Conservation (phyloP, 1,140 invertebrate species). For the Solen grandis region DNA sequence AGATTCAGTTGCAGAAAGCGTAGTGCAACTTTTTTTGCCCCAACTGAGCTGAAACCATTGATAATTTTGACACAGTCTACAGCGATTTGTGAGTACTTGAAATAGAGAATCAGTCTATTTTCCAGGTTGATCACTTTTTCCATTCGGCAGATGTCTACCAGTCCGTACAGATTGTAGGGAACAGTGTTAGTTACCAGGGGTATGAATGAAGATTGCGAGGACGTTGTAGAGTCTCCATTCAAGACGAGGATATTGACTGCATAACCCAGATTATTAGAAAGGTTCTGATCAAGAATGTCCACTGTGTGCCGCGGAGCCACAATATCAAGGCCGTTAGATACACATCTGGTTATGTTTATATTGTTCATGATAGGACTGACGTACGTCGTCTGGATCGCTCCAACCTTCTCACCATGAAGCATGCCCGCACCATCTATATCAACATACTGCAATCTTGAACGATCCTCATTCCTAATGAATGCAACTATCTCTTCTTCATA, state of each 20-base stretch:
- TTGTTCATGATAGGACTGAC: constrained; percentile 91
- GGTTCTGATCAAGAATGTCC: constrained; percentile 82
- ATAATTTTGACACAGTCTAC: constrained; percentile 99
- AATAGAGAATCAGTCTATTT: constrained; percentile 95
- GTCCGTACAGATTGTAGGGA: constrained; percentile 96
- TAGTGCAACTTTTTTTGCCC: constrained; percentile 70
- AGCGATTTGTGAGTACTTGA: constrained; percentile 97
- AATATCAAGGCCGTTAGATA: constrained; percentile 95
- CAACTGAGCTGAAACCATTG: constrained; percentile 79
- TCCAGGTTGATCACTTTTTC: constrained; percentile 94
- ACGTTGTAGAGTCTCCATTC: constrained; percentile 95
- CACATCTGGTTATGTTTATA: constrained; percentile 91
- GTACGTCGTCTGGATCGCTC: constrained; percentile 92
- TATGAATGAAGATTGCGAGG: constrained; percentile 88
- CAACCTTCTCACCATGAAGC: constrained; percentile 94
- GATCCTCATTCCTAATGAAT: constrained; percentile 74
- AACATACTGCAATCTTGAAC: constrained; percentile 87
- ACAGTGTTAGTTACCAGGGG: constrained; percentile 85
- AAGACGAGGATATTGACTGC: constrained; percentile 94
- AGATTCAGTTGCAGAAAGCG: constrained; percentile 94
- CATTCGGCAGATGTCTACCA: constrained; percentile 97
- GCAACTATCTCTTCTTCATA: constrained; percentile 87
- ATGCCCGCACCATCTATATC: constrained; percentile 96
- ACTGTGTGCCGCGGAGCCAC: constrained; percentile 89
- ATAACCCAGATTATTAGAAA: constrained; percentile 92